Evolutionary conservation across 2,797 vertebrate genomes (phyloP).

Genomic region (Diplodus puntazzo): DNA sequence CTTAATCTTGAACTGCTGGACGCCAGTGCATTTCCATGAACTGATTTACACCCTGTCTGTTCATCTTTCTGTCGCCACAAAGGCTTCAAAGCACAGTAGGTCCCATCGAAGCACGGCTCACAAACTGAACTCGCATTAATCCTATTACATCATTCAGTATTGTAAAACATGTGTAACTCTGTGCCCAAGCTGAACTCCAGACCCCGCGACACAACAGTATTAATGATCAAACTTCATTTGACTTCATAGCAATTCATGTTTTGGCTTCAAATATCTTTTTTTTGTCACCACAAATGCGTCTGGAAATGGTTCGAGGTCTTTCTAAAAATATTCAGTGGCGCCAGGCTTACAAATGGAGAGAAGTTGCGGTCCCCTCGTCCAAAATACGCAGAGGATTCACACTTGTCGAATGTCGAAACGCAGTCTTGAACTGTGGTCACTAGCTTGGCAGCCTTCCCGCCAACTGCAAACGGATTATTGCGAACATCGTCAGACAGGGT

Average conservation of each 20-base stretch:
- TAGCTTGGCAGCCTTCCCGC: too few species aligned
- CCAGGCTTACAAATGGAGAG: too few species aligned
- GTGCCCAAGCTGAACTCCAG: constrained; percentile 19
- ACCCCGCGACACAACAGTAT: background rate
- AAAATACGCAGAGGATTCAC: too few species aligned
- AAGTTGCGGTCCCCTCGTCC: too few species aligned
- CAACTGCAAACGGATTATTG: too few species aligned
- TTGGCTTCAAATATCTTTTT: too few species aligned
- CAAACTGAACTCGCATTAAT: constrained; percentile 34
- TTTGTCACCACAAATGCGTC: too few species aligned
- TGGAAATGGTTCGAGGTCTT: too few species aligned
- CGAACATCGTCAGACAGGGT: too few species aligned
- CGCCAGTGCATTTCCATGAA: constrained; percentile 46
- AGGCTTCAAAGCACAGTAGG: constrained; percentile 58
- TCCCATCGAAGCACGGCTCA: constrained; percentile 27
- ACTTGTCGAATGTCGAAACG: too few species aligned
- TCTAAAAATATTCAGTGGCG: too few species aligned
- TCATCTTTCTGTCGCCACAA: constrained; percentile 42
- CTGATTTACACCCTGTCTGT: constrained; percentile 49
- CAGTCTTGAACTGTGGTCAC: too few species aligned
- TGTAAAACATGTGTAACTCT: constrained; percentile 12
- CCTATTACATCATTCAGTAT: constrained; percentile 31
- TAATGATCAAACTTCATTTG: constrained; percentile 15
- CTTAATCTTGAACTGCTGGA: constrained; percentile 50
- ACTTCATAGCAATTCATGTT: background rate